A percentile compares a stretch with the other conserved stretches of the same genome.
Conservation (phyloP, 2,113 vertebrate genomes). For the Petromus typicus region DNA sequence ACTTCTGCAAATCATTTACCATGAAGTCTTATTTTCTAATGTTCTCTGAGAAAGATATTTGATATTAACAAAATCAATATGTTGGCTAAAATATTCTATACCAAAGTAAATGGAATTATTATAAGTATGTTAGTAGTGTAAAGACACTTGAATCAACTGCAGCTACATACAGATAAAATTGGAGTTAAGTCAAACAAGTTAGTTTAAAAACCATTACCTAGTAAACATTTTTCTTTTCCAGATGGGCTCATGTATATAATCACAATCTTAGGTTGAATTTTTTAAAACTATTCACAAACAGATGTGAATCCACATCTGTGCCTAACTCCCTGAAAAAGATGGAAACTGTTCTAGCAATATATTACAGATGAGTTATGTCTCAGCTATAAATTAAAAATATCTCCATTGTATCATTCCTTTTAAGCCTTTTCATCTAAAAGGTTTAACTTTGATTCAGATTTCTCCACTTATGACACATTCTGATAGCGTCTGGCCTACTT, state of each 20-base stretch:
- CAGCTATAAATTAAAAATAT: slow-evolving; percentile 76
- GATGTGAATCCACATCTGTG: slow-evolving; percentile 39
- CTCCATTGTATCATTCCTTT: slow-evolving; percentile 66
- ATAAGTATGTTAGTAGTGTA: not conserved
- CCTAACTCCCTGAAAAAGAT: slow-evolving; percentile 54
- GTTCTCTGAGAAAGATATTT: slow-evolving; percentile 38
- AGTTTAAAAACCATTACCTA: slow-evolving; percentile 43
- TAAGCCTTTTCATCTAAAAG: slow-evolving; percentile 74
- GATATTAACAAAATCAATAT: slow-evolving; percentile 34
- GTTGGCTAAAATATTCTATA: slow-evolving; percentile 15
- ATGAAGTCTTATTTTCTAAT: slow-evolving; percentile 59
- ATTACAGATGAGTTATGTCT: slow-evolving; percentile 65
- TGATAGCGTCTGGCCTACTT: slow-evolving; percentile 73
- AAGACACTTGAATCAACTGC: not conserved
- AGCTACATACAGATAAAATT: not conserved
- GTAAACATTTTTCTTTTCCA: not conserved
- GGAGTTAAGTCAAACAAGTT: slow-evolving; percentile 39
- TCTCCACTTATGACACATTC: slow-evolving; percentile 67
- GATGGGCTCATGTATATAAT: not conserved
- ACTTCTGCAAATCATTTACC: slow-evolving; percentile 19
- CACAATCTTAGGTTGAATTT: slow-evolving; percentile 7
- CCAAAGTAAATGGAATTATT: slow-evolving; percentile 56
- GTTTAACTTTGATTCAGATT: slow-evolving; percentile 75
- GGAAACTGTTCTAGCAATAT: slow-evolving; percentile 68
- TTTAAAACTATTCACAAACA: slow-evolving; percentile 38